Percentiles rank a stretch among this genome's conserved stretches.
Evolutionary conservation across 1,140 invertebrate species (phyloP).

Genomic region (Psilanteris sp.): DNA sequence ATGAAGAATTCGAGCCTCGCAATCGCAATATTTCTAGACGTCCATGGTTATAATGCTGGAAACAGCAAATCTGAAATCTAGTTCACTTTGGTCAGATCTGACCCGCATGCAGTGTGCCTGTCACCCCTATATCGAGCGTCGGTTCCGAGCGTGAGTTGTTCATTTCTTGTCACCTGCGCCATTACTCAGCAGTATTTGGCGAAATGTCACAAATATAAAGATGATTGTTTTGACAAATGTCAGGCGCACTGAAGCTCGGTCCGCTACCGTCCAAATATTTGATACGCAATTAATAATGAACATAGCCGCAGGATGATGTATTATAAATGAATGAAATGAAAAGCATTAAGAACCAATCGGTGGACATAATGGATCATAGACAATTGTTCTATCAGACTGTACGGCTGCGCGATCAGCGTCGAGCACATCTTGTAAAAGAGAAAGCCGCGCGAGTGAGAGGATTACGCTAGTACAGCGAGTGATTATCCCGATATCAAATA

Average conservation of each 20-base stretch:
- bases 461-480: constrained; percentile 67
- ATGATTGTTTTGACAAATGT: constrained; percentile 51
- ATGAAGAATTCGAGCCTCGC: constrained; percentile 23
- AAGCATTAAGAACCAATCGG: constrained; percentile 18
- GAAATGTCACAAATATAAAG: constrained; percentile 41
- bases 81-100: constrained; percentile 24
- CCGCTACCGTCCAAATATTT: constrained; percentile 19
- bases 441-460: constrained; percentile 71
- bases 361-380: constrained; percentile 58
- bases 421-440: constrained; percentile 72
- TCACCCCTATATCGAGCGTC: constrained; percentile 33
- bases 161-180: constrained; percentile 54
- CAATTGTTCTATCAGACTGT: constrained; percentile 56
- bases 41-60: constrained; percentile 5
- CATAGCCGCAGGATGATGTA: too few species aligned
- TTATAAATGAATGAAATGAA: constrained; percentile 26
- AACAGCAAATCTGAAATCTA: constrained; percentile 36
- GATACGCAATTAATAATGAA: too few species aligned
- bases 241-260: not conserved
- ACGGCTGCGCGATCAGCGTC: constrained; percentile 45
- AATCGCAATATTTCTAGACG: constrained; percentile 19
- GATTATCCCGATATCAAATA: constrained; percentile 80
- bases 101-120: constrained; percentile 28
- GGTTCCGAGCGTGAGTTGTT: constrained; percentile 26
- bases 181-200: constrained; percentile 45